phyloP scores from a whole-genome alignment of 2,797 vertebrate species.

The Pseudocheirus occidentalis region DNA sequence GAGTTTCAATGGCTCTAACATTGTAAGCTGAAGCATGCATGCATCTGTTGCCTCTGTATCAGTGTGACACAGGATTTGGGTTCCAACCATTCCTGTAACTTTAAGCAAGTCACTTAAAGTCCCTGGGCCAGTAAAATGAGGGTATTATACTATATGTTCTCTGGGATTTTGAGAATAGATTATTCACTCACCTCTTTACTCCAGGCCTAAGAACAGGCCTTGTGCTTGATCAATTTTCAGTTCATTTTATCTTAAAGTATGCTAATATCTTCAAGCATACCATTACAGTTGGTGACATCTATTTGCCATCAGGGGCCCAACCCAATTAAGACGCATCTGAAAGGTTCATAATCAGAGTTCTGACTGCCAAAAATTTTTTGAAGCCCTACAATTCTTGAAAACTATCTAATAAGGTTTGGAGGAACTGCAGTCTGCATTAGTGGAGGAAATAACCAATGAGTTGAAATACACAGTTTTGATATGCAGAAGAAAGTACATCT shows the following conservation, averaged over 20 bases:
- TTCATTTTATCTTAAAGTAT: constrained; percentile 29
- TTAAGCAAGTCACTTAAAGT: neutral
- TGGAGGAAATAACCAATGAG: neutral
- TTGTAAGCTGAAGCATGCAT: neutral
- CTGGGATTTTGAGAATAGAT: neutral
- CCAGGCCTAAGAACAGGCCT: neutral
- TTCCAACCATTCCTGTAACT: neutral
- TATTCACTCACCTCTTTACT: constrained; percentile 10
- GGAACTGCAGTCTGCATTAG: neutral
- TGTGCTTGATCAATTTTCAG: neutral
- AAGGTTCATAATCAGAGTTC: neutral
- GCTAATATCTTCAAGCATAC: neutral
- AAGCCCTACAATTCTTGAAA: neutral
- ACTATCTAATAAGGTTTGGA: neutral
- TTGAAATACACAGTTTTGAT: neutral
- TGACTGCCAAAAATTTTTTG: neutral
- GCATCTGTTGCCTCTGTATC: neutral
- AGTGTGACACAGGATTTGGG: neutral
- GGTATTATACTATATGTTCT: neutral
- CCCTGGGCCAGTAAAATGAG: neutral
- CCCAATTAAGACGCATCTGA: neutral
- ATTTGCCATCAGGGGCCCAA: neutral
- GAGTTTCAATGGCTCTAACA: neutral
- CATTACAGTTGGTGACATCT: neutral
- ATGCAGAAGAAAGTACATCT: neutral